Percentiles rank a stretch among this genome's conserved stretches.
Evolutionary conservation across 2,888 invertebrate genomes (phyloP).

Genomic region (Sphinx pinastri): DNA sequence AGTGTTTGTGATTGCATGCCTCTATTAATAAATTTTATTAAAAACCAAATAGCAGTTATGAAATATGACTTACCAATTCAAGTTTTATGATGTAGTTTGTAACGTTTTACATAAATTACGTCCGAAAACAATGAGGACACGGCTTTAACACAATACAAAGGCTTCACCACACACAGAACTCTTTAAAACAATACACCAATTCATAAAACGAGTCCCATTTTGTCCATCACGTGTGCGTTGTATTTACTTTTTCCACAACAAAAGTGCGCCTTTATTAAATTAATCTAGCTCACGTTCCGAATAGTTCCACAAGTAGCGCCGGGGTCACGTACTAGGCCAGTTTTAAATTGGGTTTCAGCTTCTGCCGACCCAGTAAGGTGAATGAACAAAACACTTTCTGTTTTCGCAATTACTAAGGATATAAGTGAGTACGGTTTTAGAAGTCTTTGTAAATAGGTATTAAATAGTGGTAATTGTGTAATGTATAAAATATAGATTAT

Average conservation of each 20-base stretch:
- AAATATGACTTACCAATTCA: too few relatives aligned
- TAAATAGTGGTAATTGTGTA: too few relatives aligned
- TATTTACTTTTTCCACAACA: slow-evolving; percentile 4
- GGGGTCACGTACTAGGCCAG: slow-evolving; percentile 37
- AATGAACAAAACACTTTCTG: slow-evolving; percentile 22
- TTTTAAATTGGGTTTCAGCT: slow-evolving; percentile 35
- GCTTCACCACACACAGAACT: background rate
- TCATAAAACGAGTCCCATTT: background rate
- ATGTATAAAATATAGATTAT: too few relatives aligned
- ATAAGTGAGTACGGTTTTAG: background rate
- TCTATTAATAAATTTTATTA: too few relatives aligned
- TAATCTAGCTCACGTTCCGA: slow-evolving; percentile 29
- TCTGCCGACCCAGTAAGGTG: background rate
- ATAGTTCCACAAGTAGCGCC: slow-evolving; percentile 34
- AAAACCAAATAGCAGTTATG: too few relatives aligned
- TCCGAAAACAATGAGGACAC: too few relatives aligned
- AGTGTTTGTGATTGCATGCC: too few relatives aligned
- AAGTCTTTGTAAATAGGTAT: background rate
- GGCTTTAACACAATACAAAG: too few relatives aligned
- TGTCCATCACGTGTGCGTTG: slow-evolving; percentile 8
- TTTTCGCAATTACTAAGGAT: slow-evolving; percentile 13
- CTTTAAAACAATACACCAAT: background rate
- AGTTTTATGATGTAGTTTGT: too few relatives aligned
- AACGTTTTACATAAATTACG: too few relatives aligned
- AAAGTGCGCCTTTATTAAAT: slow-evolving; percentile 32